Evolutionary conservation across 1,140 invertebrate genomes (phyloP), one percentile per base, ranked within the genome.

Genomic region (Drosophila teissieri): DNA sequence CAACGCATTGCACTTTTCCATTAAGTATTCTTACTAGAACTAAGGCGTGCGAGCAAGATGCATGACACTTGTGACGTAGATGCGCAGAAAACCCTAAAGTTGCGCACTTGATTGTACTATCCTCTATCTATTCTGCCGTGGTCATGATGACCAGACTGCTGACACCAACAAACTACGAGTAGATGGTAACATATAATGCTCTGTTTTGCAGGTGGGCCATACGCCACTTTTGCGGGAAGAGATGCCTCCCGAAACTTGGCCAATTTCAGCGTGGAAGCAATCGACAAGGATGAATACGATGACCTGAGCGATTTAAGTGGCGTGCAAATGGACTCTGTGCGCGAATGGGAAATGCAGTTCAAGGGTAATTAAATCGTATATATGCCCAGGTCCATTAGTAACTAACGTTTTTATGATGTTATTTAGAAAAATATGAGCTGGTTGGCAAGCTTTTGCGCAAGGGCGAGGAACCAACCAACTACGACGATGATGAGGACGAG

Each of bases 321-420:
- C 7, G 95, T 96, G 93, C 95, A 97, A 93, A 97, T 97, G 96
- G 96, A 97, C 68, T 96, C 95, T 36, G 95, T 99, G 1, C 94
- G 94, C 76, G 98, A 99, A 93, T 99, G 98, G 98, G 98, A 99
- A 92, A 96, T 96, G 93, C 98, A 99, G 92, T 98, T 99, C 92
- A 96, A 96, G 95, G 98, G 73, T 75, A 42, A 24, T 0, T 8
- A 36, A 39, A 10, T 14, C 3, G 2, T 17, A 19, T 15, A 0
- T 8, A 7, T 31, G 10, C 14, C 7, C 0, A n/a, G 3, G 19
- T 31, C 5, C 7, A 11, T 8, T 2, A 19, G 1, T 6, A 14
- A 19, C 14, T 48, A 11, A 22, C 4, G 12, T 36, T 12, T 12
- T 37, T 4, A 37, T 46, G 40, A 0, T 10, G 31, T 42, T 42